Evolutionary conservation across 1,140 invertebrate genomes (phyloP), one percentile per base, ranked within the genome.

Genomic region (Kradibia gibbosae): DNA sequence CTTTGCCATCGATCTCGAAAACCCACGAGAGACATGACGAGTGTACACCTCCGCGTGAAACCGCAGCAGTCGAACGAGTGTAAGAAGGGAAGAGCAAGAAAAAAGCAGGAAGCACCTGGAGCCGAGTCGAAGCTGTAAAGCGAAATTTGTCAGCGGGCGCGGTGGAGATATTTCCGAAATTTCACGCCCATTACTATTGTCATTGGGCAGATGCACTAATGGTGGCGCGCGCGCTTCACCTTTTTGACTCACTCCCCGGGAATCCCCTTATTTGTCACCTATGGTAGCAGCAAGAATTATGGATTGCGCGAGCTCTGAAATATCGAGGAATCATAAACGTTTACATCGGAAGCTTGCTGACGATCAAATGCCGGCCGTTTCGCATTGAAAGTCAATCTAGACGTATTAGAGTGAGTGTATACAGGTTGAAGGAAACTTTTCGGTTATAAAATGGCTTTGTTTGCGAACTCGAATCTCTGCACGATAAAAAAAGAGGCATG

Each of bases 101-200:
- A 57, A n/a, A 22, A 65, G 31, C 42, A 45, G 3, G 25, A 25
- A 13, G 83, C 87, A 88, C 84, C 87, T 88, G 87, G 86, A 83
- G 73, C 50, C 55, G 78, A 39, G 34, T 67, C 15, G 4, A 7
- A 75, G 75, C 79, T 86, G 87, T 90, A 89, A 90, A 89, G 77
- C 82, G 85, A 85, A 90, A 91, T 91, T 91, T 91, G 90, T 91
- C 90, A 89, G 85, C 87, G 85, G 72, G 83, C 78, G 65, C 78
- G 34, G 48, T 55, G 82, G 78, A 85, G 85, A 87, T 84, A 89
- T 89, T 90, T 87, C 85, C 77, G 87, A 90, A 89, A 91, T 90
- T 91, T 91, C 89, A 91, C 89, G 89, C 90, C 90, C 87, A 91
- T 91, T 90, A 90, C 87, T 83, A 82, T 82, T 82, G 89, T 89